Evolutionary conservation across 1,140 invertebrate genomes (phyloP).

Genomic region (Brachionus calyciflorus): DNA sequence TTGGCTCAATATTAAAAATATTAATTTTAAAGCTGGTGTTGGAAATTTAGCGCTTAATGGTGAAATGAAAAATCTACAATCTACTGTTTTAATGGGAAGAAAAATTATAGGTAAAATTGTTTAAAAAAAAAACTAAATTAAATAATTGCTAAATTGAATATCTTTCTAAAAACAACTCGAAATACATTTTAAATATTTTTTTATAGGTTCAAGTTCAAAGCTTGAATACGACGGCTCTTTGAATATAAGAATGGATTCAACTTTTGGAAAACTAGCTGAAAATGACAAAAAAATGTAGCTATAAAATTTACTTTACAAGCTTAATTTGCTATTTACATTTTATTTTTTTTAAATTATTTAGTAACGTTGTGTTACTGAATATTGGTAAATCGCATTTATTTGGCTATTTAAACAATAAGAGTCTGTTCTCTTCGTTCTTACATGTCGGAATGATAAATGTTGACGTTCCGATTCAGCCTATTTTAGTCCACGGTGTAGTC

Average conservation of each 20-base stretch:
- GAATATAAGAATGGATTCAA: conserved; percentile 37
- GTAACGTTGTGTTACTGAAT: conserved; percentile 86
- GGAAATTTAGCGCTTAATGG: conserved; percentile 27
- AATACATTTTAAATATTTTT: background rate
- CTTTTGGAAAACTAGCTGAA: conserved; percentile 35
- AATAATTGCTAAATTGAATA: too few species aligned
- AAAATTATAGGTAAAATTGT: background rate
- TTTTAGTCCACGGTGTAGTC: conserved; percentile 93
- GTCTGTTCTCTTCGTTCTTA: conserved; percentile 69
- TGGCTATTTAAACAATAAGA: conserved; percentile 63
- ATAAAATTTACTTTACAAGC: background rate
- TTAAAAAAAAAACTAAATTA: background rate
- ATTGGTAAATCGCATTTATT: conserved; percentile 85
- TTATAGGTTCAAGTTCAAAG: background rate
- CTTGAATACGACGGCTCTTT: conserved; percentile 26
- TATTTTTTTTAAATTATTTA: conserved; percentile 52
- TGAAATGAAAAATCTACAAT: conserved; percentile 42
- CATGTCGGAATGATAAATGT: conserved; percentile 83
- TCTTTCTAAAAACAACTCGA: too few species aligned
- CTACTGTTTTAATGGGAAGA: conserved; percentile 4
- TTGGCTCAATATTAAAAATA: conserved; percentile 5
- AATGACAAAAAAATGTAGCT: conserved; percentile 47
- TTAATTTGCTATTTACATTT: background rate
- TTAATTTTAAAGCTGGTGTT: conserved; percentile 33
- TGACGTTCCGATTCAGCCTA: conserved; percentile 93